Base-by-base conservation (phyloP, 2,113 vertebrate species). In the Platichthys stellatus region DNA sequence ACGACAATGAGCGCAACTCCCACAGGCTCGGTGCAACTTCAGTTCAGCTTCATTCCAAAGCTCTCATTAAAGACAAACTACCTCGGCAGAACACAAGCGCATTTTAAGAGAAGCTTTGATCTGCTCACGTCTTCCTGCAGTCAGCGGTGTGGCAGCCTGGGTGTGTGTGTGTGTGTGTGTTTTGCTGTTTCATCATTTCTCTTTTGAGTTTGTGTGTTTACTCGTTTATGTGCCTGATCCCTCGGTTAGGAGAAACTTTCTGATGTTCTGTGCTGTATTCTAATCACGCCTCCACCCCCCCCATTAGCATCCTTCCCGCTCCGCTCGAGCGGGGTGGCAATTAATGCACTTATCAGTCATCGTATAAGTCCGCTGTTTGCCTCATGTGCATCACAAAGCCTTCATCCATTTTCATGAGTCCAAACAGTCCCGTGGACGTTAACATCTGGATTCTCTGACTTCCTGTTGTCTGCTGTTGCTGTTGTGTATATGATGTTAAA, bases 291-390 rank as follows among this genome's bases (percentile, higher is more conserved):
- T 9, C 0, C 1, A 3, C 76, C 56, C 58, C 58, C 53, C 40
- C 73, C 24, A 14, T 65, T 43, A 47, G 68, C 74, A 62, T 74
- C 74, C 60, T 40, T 74, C 63, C 69, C 56, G 72, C 72, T 75
- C 70, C 21, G 69, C 63, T 17, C 45, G 60, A 73, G 76, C 78
- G 77, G 57, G 3, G 61, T 65, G 31, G 76, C 83, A 87, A 82
- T 84, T 84, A 80, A 80, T 49, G 61, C 69, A 63, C 72, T 78
- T 76, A 71, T 89, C 84, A 74, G 79, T 86, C 84, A 68, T 74
- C 9, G 8, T 69, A 35, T 76, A 76, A 72, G 83, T 56, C 57
- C 58, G 47, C 68, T 18, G 70, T 65, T 47, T 72, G 65, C 57
- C 58, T 74, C 69, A 45, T 70, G 51, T 73, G 59, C 2, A 21